Conservation (phyloP, 2,797 vertebrate genomes). For the Bradypodion pumilum region DNA sequence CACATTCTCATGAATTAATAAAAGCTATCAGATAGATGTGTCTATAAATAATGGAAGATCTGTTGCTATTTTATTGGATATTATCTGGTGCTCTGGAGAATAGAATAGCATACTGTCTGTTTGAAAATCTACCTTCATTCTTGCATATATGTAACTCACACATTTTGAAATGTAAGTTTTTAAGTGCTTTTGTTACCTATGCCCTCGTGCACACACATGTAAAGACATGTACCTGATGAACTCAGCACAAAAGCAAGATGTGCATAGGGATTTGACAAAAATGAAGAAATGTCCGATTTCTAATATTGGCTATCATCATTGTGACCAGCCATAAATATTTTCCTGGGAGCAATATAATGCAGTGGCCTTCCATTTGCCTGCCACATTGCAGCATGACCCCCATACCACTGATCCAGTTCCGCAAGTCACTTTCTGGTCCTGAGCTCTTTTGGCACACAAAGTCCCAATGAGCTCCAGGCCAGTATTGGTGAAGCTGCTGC, state of each 20-base stretch:
- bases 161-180: slow-evolving; percentile 48
- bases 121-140: slow-evolving; percentile 47
- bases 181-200: slow-evolving; percentile 23
- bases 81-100: slow-evolving; percentile 72
- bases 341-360: too few relatives aligned
- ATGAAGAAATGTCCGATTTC: too few relatives aligned
- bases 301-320: too few relatives aligned
- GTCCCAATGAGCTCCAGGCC: too few relatives aligned
- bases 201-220: background rate
- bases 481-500: too few relatives aligned
- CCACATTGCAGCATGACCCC: too few relatives aligned
- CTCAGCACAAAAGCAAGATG: background rate
- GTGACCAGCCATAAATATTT: too few relatives aligned
- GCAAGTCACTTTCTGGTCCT: too few relatives aligned
- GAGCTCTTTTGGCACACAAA: too few relatives aligned
- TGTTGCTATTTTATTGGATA: slow-evolving; percentile 63
- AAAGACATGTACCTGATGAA: background rate
- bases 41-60: slow-evolving; percentile 75
- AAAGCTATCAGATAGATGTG: slow-evolving; percentile 56
- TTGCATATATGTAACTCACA: slow-evolving; percentile 20
- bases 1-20: slow-evolving; percentile 73
- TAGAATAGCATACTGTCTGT: slow-evolving; percentile 66
- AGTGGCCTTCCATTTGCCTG: too few relatives aligned
- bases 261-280: background rate
- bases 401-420: too few relatives aligned